A percentile compares a stretch with the other conserved stretches of the same genome.
phyloP scores from a whole-genome alignment of 2,797 vertebrate species.

The Melanotaenia nigrans region DNA sequence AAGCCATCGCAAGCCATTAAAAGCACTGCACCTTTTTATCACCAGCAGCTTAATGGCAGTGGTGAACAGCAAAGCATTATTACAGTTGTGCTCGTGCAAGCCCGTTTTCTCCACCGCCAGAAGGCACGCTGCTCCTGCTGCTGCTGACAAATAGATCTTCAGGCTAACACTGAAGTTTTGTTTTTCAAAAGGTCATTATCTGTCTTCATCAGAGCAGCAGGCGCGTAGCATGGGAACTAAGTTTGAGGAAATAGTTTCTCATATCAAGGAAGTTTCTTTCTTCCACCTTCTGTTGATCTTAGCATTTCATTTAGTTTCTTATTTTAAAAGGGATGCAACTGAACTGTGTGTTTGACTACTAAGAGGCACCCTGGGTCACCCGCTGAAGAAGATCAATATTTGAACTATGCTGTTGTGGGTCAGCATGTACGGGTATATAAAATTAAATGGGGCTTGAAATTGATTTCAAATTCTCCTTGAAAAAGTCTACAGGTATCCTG shows the following conservation, averaged over 20 bases:
- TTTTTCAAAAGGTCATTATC: slow-evolving; percentile 74
- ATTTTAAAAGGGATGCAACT: slow-evolving; percentile 42
- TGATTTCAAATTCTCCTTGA: slow-evolving; percentile 78
- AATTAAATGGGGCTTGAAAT: slow-evolving; percentile 83
- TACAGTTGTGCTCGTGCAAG: slow-evolving; percentile 50
- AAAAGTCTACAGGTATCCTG: slow-evolving; percentile 66
- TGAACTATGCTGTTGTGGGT: slow-evolving; percentile 71
- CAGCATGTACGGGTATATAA: slow-evolving; percentile 73
- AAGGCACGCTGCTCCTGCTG: slow-evolving; percentile 45
- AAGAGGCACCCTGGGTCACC: slow-evolving; percentile 65
- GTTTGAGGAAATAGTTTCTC: slow-evolving; percentile 35
- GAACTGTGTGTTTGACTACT: slow-evolving; percentile 54
- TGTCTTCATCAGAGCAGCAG: slow-evolving; percentile 52
- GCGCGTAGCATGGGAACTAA: slow-evolving; percentile 32
- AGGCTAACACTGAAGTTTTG: slow-evolving; percentile 60
- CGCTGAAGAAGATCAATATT: slow-evolving; percentile 73
- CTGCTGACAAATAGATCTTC: slow-evolving; percentile 63
- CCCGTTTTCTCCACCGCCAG: slow-evolving; percentile 31
- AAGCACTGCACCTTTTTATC: slow-evolving; percentile 77
- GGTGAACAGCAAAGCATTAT: slow-evolving; percentile 73
- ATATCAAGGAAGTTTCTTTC: slow-evolving; percentile 21
- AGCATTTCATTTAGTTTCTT: slow-evolving; percentile 22
- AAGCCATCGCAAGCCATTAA: slow-evolving; percentile 70
- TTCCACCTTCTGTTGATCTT: slow-evolving; percentile 4
- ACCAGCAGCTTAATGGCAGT: slow-evolving; percentile 70